phyloP scores from a whole-genome alignment of 2,113 vertebrate species.

The Gopherus evgoodei region DNA sequence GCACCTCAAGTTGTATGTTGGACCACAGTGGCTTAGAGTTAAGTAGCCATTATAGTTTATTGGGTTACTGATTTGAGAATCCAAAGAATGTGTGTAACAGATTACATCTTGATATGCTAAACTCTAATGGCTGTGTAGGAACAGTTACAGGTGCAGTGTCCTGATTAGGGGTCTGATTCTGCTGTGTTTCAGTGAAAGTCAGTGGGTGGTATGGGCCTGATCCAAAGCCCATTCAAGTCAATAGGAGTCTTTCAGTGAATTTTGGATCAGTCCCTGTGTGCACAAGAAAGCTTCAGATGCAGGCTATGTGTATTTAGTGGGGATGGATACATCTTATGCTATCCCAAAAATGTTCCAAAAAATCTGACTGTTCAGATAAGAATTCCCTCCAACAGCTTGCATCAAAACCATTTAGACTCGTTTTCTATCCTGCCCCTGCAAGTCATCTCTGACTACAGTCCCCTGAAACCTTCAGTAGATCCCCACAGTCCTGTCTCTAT shows the following conservation, averaged over 20 bases:
- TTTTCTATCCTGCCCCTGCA: not conserved
- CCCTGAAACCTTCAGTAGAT: not conserved
- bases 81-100: not conserved
- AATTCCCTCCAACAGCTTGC: rapidly evolving
- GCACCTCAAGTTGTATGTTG: not conserved
- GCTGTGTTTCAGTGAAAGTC: not conserved
- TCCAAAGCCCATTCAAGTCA: not conserved
- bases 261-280: not conserved
- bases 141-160: not conserved
- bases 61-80: constrained; percentile 54
- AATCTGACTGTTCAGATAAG: not conserved
- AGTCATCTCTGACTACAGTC: not conserved
- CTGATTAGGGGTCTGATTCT: not conserved
- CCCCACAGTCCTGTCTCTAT: not conserved
- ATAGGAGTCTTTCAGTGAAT: not conserved
- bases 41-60: constrained; percentile 49
- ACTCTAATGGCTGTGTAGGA: not conserved
- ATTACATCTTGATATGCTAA: not conserved
- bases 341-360: not conserved
- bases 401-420: not conserved
- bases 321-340: not conserved
- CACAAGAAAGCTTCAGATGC: not conserved
- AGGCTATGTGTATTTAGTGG: not conserved
- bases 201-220: not conserved
- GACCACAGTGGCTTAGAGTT: constrained; percentile 49